A percentile compares a stretch with the other conserved stretches of the same genome.
Evolutionary conservation across 2,888 invertebrate genomes (phyloP).

Genomic region (Notodonta ziczac): DNA sequence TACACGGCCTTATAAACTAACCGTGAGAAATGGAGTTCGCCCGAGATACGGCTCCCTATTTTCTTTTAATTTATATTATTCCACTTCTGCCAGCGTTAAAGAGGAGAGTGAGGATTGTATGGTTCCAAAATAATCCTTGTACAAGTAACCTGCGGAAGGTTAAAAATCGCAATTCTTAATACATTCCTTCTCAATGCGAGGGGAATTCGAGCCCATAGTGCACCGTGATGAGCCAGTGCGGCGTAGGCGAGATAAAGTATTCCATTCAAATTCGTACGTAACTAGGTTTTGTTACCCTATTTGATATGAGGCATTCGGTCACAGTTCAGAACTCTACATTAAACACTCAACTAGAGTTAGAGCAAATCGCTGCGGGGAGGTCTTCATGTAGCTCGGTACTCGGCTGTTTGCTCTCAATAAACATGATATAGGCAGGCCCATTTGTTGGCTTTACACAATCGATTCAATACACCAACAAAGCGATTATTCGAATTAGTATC

Average conservation of each 20-base stretch:
- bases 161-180: too few species aligned
- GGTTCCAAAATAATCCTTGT: constrained; percentile 3
- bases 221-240: too few species aligned
- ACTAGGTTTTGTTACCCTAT: too few species aligned
- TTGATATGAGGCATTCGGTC: constrained; percentile 15
- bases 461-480: constrained; percentile 44
- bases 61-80: constrained; percentile 5
- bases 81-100: background rate
- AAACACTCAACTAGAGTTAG: constrained; percentile 60
- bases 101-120: background rate
- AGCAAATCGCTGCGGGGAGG: constrained; percentile 56
- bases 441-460: constrained; percentile 54
- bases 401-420: constrained; percentile 65
- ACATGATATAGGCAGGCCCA: constrained; percentile 53
- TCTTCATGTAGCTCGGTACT: constrained; percentile 61
- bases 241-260: too few species aligned
- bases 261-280: too few species aligned
- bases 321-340: constrained; percentile 44
- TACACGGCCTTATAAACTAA: constrained; percentile 47
- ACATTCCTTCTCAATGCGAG: too few species aligned
- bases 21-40: constrained; percentile 40
- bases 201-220: too few species aligned
- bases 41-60: constrained; percentile 9
- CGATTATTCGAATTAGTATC: constrained; percentile 33
- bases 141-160: too few species aligned